Conservation (phyloP, 2,888 invertebrate genomes). For the Orthonevra nobilis region DNA sequence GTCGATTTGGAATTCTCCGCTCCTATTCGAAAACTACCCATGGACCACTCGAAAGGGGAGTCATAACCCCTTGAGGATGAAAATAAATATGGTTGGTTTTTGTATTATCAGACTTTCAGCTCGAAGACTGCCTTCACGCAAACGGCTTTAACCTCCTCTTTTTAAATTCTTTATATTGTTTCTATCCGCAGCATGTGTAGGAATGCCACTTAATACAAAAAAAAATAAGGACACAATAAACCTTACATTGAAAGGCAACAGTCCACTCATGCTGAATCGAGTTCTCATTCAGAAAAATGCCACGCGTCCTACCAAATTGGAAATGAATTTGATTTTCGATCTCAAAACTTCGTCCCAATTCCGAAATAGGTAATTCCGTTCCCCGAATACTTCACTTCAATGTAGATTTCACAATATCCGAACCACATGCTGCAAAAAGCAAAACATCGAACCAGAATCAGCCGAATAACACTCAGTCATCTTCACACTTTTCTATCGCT, state of each 20-base stretch:
- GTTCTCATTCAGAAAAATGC: background rate
- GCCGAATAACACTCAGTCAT: conserved; percentile 37
- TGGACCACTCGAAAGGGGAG: no score
- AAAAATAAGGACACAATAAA: background rate
- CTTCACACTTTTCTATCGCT: conserved; percentile 22
- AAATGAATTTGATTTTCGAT: conserved; percentile 7
- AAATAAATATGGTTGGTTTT: no score
- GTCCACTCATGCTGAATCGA: conserved; percentile 14
- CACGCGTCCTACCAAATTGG: conserved; percentile 13
- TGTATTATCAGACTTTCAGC: no score
- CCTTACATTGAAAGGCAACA: background rate
- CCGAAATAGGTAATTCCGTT: background rate
- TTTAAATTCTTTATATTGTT: no score
- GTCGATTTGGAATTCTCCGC: no score
- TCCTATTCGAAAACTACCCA: no score
- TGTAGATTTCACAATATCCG: conserved; percentile 1
- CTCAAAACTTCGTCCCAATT: conserved; percentile 10
- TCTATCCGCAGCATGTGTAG: no score
- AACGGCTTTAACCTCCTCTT: no score
- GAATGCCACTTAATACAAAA: background rate
- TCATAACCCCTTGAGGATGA: no score
- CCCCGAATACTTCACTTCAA: background rate
- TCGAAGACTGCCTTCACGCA: no score
- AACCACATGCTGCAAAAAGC: conserved; percentile 6
- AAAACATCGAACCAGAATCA: conserved; percentile 10